These are phyloP conservation scores for Pangasianodon gigas DNA, from an alignment of 2,113 vertebrate genomes.

Conservation along the genomic window DNA sequence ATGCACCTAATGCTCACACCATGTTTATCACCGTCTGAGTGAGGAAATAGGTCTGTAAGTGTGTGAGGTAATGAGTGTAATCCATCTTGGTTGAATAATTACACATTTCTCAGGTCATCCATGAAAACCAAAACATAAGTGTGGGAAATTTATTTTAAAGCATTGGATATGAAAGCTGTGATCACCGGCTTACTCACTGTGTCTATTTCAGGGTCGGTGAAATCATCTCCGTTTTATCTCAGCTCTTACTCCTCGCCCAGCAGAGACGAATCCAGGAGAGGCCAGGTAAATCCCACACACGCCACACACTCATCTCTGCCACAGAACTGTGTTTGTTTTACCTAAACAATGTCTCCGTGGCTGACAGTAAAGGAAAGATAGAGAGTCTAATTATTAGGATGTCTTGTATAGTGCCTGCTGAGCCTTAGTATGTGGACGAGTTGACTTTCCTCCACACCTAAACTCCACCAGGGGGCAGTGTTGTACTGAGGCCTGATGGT, in stretches of 20 bases:
- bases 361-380: background rate
- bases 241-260: constrained; percentile 92
- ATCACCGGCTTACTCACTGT: background rate
- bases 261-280: constrained; percentile 88
- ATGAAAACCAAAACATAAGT: background rate
- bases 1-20: background rate
- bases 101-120: background rate
- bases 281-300: constrained; percentile 79
- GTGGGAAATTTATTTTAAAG: background rate
- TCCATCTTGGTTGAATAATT: background rate
- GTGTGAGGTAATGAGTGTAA: background rate
- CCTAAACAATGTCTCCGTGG: background rate
- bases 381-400: background rate
- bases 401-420: background rate
- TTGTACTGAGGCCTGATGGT: background rate
- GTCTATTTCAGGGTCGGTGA: constrained; percentile 83
- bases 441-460: background rate
- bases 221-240: constrained; percentile 91
- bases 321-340: background rate
- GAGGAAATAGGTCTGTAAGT: background rate
- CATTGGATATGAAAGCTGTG: background rate
- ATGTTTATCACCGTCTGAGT: background rate
- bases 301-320: background rate
- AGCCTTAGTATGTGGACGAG: background rate
- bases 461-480: constrained; percentile 11